Base-by-base conservation (phyloP, 2,113 vertebrate genomes). In the Lagopus muta region DNA sequence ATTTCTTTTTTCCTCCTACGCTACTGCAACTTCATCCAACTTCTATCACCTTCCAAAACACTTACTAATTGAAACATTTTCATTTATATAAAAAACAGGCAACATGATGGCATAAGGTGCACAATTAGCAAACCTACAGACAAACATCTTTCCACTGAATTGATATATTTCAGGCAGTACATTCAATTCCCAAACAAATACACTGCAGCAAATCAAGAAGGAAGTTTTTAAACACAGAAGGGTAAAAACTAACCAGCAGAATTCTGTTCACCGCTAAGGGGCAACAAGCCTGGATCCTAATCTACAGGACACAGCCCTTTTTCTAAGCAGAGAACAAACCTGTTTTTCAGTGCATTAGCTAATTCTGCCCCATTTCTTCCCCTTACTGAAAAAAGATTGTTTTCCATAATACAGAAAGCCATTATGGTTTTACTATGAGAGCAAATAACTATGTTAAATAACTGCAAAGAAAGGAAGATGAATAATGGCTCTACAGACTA, bases 41-140 rank as follows among this genome's bases (percentile, higher is more conserved):
- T 80, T 87, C 67, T 88, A 40, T 79, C 85, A 58, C 82, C 90
- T 96, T 96, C 67, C 77, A 91, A 70, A 94, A 78, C 34, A 30
- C 55, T 57, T 92, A 40, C 52, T 87, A 94, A 95, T 60, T 85
- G 66, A 93, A 95, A 94, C 50, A 66, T 69, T 78, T 40, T 5
- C 62, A 86, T 91, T 60, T 10, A 71, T 76, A 64, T 58, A 45
- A 22, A 38, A 38, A 71, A 62, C 61, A 62, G 34, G n/a, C 32
- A 30, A 3, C 4, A 17, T 7, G 2, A 38, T 2, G 11, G 42
- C 55, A 76, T 77, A 96, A 95, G 73, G 80, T 79, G 42, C 0
- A 0, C 62, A 91, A 91, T 82, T 92, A 94, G 77, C 18, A 93
- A 92, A 54, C 25, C 36, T 38, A 15, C 48, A 84, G 78, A 71